phyloP scores from a whole-genome alignment of 2,888 invertebrate species.

The Limnephilus marmoratus region DNA sequence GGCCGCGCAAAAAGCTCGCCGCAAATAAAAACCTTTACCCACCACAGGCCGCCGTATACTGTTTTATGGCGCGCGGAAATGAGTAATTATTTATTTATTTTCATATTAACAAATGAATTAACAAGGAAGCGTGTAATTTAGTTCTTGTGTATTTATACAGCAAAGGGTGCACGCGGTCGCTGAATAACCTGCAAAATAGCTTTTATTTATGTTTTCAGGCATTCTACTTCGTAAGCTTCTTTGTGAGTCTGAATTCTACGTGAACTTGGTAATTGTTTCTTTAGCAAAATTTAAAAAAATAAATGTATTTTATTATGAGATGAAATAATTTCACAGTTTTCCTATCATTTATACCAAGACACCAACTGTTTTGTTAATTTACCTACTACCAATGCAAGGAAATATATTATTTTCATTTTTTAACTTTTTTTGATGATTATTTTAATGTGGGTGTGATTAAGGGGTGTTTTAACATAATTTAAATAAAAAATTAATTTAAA shows the following conservation, averaged over 20 bases:
- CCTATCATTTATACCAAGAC: no score
- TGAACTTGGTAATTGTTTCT: no score
- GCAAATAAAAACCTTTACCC: constrained; percentile 10
- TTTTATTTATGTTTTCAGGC: background rate
- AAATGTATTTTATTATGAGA: no score
- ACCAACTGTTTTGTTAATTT: no score
- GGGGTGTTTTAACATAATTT: no score
- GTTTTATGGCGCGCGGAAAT: constrained; percentile 17
- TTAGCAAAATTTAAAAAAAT: no score
- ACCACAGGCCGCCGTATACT: background rate
- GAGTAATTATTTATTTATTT: constrained; percentile 31
- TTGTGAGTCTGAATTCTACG: background rate
- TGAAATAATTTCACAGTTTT: no score
- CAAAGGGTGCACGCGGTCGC: background rate
- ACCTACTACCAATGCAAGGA: no score
- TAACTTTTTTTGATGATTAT: no score
- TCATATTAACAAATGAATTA: constrained; percentile 5
- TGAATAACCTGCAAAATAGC: background rate
- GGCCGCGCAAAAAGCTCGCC: background rate
- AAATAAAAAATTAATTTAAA: no score
- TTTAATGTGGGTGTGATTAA: no score
- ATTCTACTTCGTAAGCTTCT: background rate
- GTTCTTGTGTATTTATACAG: background rate
- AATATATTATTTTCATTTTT: no score
- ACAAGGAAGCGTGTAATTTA: background rate